phyloP scores from a whole-genome alignment of 2,113 vertebrate genomes.

The Spheniscus mendiculus region DNA sequence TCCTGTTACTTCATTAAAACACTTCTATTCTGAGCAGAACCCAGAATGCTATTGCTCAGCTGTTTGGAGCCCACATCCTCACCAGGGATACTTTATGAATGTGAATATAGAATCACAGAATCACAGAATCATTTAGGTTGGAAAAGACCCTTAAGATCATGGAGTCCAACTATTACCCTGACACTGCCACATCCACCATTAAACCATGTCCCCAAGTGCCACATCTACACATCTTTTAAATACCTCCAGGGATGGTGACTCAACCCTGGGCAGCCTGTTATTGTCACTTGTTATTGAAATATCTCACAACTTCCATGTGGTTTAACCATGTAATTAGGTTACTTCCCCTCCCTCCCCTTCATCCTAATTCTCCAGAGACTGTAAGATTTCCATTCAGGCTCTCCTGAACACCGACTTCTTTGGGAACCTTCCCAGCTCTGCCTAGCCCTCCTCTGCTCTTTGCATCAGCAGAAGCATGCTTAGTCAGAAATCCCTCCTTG shows the following conservation, averaged over 20 bases:
- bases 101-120: background rate
- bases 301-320: background rate
- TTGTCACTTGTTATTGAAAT: background rate
- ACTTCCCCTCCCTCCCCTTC: background rate
- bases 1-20: background rate
- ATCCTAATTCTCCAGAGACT: background rate
- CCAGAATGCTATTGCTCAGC: background rate
- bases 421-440: background rate
- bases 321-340: background rate
- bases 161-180: rapidly evolving
- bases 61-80: background rate
- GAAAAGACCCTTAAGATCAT: background rate
- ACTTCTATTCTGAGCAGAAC: background rate
- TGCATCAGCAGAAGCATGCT: too few species aligned
- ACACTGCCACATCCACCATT: background rate
- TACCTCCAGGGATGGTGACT: background rate
- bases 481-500: background rate
- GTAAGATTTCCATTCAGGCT: background rate
- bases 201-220: background rate
- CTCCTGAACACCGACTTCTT: background rate
- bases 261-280: background rate
- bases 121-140: background rate
- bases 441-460: background rate
- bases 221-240: rapidly evolving
- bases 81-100: background rate